phyloP scores from a whole-genome alignment of 2,888 invertebrate genomes.

The Timema podura region DNA sequence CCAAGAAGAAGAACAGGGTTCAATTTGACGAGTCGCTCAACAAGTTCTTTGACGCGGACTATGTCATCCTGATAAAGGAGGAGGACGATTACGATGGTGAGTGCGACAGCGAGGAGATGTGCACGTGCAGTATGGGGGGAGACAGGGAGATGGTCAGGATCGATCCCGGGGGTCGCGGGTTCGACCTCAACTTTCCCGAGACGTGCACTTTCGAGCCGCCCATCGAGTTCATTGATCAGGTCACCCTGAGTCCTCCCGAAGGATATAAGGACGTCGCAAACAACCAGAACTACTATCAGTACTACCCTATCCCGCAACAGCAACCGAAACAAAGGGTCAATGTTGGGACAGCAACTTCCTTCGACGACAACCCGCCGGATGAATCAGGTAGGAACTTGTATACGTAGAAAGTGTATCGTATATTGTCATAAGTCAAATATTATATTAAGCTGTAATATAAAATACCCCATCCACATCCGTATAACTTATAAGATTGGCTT shows the following conservation, averaged over 20 bases:
- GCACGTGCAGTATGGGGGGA: constrained; percentile 27
- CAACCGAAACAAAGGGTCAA: neutral
- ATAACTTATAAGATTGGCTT: too few species aligned
- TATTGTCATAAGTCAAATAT: too few species aligned
- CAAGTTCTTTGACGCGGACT: constrained; percentile 89
- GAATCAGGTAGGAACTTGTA: neutral
- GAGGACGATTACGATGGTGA: constrained; percentile 67
- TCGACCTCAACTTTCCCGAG: constrained; percentile 37
- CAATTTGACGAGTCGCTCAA: constrained; percentile 86
- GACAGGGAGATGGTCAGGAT: constrained; percentile 26
- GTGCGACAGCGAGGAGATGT: constrained; percentile 32
- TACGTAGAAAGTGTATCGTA: too few species aligned
- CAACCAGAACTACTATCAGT: constrained; percentile 10
- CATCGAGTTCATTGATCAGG: constrained; percentile 66
- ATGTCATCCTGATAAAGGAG: constrained; percentile 84
- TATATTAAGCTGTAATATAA: too few species aligned
- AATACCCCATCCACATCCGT: too few species aligned
- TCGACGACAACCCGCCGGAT: neutral
- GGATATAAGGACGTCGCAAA: constrained; percentile 72
- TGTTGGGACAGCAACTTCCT: neutral
- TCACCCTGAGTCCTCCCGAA: constrained; percentile 85
- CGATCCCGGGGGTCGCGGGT: constrained; percentile 30
- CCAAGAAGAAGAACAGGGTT: constrained; percentile 70
- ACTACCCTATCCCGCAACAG: neutral
- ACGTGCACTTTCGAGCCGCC: constrained; percentile 55